Evolutionary conservation across 2,888 invertebrate species (phyloP).

Genomic region (Phymatocera aterrima): DNA sequence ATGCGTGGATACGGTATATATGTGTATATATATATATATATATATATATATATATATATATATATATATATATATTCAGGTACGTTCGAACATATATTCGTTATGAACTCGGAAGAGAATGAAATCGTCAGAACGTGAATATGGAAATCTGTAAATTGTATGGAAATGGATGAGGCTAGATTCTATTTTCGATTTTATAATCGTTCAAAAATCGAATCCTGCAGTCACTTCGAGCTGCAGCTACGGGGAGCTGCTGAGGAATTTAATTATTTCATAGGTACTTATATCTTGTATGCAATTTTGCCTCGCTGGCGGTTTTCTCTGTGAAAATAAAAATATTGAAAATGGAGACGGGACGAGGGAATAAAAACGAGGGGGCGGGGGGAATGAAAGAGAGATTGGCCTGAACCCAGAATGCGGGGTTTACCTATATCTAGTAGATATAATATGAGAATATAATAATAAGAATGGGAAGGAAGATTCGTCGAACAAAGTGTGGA

Average conservation of each 20-base stretch:
- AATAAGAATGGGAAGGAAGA: neutral
- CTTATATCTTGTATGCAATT: neutral
- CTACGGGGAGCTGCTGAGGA: neutral
- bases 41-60: neutral
- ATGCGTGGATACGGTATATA: neutral
- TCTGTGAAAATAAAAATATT: too few species aligned
- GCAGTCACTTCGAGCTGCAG: neutral
- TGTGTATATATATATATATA: neutral
- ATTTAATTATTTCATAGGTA: slow-evolving; percentile 22
- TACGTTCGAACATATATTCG: too few species aligned
- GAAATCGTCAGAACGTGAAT: too few species aligned
- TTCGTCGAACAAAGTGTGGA: neutral
- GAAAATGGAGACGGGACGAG: too few species aligned
- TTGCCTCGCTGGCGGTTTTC: too few species aligned
- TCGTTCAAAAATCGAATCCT: neutral
- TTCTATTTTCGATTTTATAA: neutral
- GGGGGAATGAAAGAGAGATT: neutral
- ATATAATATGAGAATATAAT: neutral
- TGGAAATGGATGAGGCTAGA: too few species aligned
- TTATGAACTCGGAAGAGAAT: too few species aligned
- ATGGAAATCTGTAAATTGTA: too few species aligned
- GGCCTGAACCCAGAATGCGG: neutral
- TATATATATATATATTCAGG: neutral
- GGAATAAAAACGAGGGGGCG: neutral
- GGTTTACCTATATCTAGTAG: too few species aligned